Evolutionary conservation across 1,140 invertebrate species (phyloP).

Genomic region (Dinothrombium tinctorium): DNA sequence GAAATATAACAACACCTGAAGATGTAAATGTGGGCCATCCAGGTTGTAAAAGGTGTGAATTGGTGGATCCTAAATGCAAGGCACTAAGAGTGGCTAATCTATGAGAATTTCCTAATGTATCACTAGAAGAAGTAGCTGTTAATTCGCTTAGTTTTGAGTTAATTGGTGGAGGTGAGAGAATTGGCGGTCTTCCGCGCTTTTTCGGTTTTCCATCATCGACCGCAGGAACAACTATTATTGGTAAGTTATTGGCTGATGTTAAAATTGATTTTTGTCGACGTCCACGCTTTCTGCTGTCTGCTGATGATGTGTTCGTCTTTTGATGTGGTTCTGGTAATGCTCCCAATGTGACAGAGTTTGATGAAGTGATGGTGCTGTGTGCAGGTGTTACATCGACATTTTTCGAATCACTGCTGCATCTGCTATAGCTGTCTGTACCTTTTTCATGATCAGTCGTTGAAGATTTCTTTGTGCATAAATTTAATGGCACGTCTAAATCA

Average conservation of each 20-base stretch:
- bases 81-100: neutral
- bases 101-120: neutral
- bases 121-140: neutral
- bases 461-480: slow-evolving; percentile 10
- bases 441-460: neutral
- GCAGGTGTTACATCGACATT: neutral
- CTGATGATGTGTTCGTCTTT: neutral
- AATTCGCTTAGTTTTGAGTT: neutral
- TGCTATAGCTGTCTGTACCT: neutral
- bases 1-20: neutral
- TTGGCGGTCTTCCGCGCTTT: slow-evolving; percentile 3
- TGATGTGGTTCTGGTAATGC: neutral
- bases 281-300: neutral
- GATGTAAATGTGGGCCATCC: neutral
- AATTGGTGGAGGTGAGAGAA: neutral
- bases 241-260: neutral
- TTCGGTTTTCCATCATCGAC: neutral
- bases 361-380: neutral
- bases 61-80: neutral
- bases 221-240: neutral
- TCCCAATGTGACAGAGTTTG: neutral
- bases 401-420: neutral
- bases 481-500: slow-evolving; percentile 6
- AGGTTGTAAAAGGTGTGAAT: neutral
- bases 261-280: slow-evolving; percentile 1